A percentile compares a stretch with the other conserved stretches of the same genome.
Evolutionary conservation across 2,113 vertebrate species (phyloP).

Genomic region (Sorex fumeus): DNA sequence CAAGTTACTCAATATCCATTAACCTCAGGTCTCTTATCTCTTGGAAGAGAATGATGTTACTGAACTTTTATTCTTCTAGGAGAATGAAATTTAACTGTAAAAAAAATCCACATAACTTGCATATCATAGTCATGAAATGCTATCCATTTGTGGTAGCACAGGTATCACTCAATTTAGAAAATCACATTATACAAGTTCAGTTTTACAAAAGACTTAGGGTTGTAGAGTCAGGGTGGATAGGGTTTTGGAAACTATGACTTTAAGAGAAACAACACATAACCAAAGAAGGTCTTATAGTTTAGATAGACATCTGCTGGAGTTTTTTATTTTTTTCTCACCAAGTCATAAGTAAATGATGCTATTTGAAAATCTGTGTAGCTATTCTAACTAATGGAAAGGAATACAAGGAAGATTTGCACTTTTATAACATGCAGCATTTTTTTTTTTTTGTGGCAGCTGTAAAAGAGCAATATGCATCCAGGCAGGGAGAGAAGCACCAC

Average conservation of each 20-base stretch:
- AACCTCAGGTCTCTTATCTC: conserved; percentile 7
- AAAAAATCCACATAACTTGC: not conserved
- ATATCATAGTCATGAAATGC: not conserved
- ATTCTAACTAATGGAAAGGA: no score
- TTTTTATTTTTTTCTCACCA: not conserved
- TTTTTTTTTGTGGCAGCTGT: not conserved
- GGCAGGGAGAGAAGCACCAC: no score
- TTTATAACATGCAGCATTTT: not conserved
- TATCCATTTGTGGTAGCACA: not conserved
- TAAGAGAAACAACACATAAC: not conserved
- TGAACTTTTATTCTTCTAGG: not conserved
- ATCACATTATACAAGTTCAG: not conserved
- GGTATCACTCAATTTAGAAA: not conserved
- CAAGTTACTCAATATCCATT: not conserved
- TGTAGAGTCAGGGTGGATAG: not conserved
- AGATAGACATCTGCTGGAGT: not conserved
- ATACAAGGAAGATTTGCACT: no score
- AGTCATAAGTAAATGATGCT: not conserved
- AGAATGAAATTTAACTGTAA: conserved; percentile 10
- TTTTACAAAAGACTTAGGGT: not conserved
- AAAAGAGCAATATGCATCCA: not conserved
- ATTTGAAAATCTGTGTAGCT: not conserved
- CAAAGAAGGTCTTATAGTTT: not conserved
- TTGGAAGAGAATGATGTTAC: not conserved
- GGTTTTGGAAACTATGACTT: not conserved